Evolutionary conservation across 2,113 vertebrate genomes (phyloP).

Genomic region (western clawed frog (Xenopus tropicalis)): DNA sequence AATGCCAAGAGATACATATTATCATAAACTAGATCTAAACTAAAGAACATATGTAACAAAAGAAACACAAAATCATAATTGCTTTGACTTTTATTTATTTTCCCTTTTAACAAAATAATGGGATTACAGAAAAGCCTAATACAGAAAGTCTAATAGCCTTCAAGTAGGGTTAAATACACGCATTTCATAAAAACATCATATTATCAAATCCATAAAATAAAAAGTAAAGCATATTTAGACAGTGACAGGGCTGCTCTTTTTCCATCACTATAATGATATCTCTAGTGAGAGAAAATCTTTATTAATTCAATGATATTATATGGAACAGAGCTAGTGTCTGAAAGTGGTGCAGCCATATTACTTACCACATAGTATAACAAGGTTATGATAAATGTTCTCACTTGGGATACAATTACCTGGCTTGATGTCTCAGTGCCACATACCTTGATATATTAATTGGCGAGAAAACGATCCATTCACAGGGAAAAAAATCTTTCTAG

Average conservation of each 20-base stretch:
- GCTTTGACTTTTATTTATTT: no score
- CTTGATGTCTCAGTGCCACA: not conserved
- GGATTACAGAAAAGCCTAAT: not conserved
- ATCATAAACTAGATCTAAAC: not conserved
- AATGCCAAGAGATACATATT: no score
- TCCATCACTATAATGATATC: not conserved
- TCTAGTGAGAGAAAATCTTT: conserved; percentile 1
- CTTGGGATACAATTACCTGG: conserved; percentile 2
- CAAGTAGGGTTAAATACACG: not conserved
- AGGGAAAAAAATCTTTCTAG: not conserved
- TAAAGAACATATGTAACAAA: not conserved
- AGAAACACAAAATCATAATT: not conserved
- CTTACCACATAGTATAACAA: not conserved
- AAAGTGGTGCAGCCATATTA: not conserved
- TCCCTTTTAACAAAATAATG: not conserved
- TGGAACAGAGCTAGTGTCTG: not conserved
- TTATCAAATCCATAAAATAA: conserved; percentile 4
- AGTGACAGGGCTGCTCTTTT: not conserved
- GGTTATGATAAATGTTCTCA: conserved; percentile 5
- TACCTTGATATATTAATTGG: conserved; percentile 1
- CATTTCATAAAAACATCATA: conserved; percentile 2
- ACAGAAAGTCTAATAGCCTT: not conserved
- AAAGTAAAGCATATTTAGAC: not conserved
- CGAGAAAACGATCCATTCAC: not conserved
- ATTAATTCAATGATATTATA: conserved; percentile 1